Conservation (phyloP, 2,797 vertebrate species). For the Tauraco hartlaubi region DNA sequence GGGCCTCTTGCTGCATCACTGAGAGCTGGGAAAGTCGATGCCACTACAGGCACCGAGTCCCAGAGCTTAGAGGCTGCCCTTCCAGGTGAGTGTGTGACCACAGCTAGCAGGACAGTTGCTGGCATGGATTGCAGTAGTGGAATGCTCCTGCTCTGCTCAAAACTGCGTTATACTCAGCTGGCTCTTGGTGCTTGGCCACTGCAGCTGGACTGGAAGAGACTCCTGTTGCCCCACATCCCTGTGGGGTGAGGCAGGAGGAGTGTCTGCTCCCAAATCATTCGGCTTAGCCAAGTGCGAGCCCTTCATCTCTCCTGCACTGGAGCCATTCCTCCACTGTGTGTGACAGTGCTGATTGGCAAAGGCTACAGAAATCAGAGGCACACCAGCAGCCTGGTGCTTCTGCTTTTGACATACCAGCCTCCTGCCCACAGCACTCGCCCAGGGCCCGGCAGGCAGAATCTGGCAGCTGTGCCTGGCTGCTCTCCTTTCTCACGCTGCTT, state of each 20-base stretch:
- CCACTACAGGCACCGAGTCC: not conserved
- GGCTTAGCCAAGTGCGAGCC: not conserved
- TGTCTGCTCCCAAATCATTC: not conserved
- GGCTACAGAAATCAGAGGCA: accelerated
- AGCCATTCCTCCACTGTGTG: accelerated
- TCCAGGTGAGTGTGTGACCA: not conserved
- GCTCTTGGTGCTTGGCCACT: not conserved
- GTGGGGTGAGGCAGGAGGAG: not conserved
- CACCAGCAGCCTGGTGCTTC: not conserved
- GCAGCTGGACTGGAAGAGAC: not conserved
- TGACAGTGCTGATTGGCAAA: not conserved
- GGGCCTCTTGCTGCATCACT: not conserved
- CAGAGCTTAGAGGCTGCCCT: not conserved
- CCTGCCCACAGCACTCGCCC: accelerated
- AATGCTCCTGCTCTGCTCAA: not conserved
- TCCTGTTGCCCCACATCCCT: not conserved
- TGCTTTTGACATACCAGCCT: not conserved
- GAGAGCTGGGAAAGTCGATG: not conserved
- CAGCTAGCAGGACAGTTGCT: not conserved
- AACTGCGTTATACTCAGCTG: not conserved
- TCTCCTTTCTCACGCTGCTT: not conserved
- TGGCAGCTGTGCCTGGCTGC: not conserved
- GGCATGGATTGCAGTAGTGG: not conserved
- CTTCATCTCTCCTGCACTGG: accelerated
- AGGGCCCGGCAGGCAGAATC: not conserved